These are phyloP conservation scores for Trachelus troglodyta DNA, from an alignment of 2,888 invertebrate genomes.

Conservation along the genomic window DNA sequence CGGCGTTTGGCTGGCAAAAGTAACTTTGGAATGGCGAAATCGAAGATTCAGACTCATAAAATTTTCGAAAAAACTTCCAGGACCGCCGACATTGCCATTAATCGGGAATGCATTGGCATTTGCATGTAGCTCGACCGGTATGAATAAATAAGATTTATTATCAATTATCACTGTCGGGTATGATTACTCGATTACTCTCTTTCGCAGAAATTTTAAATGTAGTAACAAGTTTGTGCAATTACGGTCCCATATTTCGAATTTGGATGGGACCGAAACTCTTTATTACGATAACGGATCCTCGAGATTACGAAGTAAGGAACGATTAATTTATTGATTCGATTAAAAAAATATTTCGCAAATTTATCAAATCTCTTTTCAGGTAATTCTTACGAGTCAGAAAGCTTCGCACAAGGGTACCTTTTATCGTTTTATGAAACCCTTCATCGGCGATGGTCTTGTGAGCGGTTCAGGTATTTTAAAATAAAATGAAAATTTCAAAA, in stretches of 20 bases:
- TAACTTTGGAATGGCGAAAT: slow-evolving; percentile 25
- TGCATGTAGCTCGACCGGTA: slow-evolving; percentile 35
- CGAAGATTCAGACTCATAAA: slow-evolving; percentile 24
- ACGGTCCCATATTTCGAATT: slow-evolving; percentile 35
- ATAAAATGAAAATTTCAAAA: neutral
- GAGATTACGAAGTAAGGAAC: slow-evolving; percentile 31
- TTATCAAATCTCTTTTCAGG: slow-evolving; percentile 15
- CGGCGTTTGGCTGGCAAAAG: slow-evolving; percentile 19
- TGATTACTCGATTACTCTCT: neutral
- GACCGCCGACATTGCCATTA: slow-evolving; percentile 37
- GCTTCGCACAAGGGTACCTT: slow-evolving; percentile 37
- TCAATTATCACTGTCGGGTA: neutral
- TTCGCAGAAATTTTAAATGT: slow-evolving; percentile 30
- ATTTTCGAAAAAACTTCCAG: slow-evolving; percentile 33
- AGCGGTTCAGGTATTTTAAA: slow-evolving; percentile 33
- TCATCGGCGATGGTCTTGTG: slow-evolving; percentile 38
- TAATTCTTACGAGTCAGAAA: slow-evolving; percentile 34
- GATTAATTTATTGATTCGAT: neutral
- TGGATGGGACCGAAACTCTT: slow-evolving; percentile 43
- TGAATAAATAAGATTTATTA: neutral
- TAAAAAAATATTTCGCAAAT: neutral
- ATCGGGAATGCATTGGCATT: slow-evolving; percentile 41
- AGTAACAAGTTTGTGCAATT: slow-evolving; percentile 24
- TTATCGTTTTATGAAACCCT: slow-evolving; percentile 39
- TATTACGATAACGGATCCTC: slow-evolving; percentile 36